A percentile compares a stretch with the other conserved stretches of the same genome.
These are phyloP conservation scores for Steinernema hermaphroditum DNA, from an alignment of 2,888 invertebrate species.

Conservation along the genomic window DNA sequence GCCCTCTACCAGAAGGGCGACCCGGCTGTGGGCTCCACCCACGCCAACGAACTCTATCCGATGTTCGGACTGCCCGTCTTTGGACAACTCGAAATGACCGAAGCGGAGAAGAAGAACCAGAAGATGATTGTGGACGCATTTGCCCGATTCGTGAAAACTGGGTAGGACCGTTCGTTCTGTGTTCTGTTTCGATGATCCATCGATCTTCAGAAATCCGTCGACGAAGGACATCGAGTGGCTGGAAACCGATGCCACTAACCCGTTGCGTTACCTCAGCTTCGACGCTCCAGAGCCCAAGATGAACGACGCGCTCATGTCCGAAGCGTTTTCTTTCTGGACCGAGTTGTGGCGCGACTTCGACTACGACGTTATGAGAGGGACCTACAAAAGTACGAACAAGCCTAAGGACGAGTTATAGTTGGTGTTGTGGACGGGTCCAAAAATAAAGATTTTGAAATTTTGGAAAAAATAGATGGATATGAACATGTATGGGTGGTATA, in stretches of 20 bases:
- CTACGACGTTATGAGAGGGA: conserved; percentile 41
- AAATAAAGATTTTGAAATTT: too few relatives aligned
- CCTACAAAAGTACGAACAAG: conserved; percentile 34
- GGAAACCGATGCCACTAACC: background rate
- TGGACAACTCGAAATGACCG: conserved; percentile 34
- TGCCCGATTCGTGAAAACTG: conserved; percentile 37
- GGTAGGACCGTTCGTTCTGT: conserved; percentile 21
- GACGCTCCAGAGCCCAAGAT: conserved; percentile 31
- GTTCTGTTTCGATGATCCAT: conserved; percentile 9
- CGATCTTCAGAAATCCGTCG: background rate
- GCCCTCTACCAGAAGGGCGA: conserved; percentile 34
- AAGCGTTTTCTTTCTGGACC: conserved; percentile 40
- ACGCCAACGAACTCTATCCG: conserved; percentile 29
- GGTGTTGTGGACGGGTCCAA: too few relatives aligned
- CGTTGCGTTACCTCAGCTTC: conserved; percentile 31
- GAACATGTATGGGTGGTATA: too few relatives aligned
- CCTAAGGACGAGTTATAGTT: conserved; percentile 40
- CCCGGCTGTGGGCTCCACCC: conserved; percentile 38
- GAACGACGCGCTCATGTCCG: conserved; percentile 34
- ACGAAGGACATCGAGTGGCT: conserved; percentile 34
- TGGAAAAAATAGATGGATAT: too few relatives aligned
- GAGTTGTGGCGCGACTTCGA: conserved; percentile 38
- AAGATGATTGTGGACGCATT: conserved; percentile 34
- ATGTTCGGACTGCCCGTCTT: conserved; percentile 27
- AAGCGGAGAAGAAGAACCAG: conserved; percentile 26